Base-by-base conservation (phyloP, 2,113 vertebrate genomes). In the Antechinus flavipes region DNA sequence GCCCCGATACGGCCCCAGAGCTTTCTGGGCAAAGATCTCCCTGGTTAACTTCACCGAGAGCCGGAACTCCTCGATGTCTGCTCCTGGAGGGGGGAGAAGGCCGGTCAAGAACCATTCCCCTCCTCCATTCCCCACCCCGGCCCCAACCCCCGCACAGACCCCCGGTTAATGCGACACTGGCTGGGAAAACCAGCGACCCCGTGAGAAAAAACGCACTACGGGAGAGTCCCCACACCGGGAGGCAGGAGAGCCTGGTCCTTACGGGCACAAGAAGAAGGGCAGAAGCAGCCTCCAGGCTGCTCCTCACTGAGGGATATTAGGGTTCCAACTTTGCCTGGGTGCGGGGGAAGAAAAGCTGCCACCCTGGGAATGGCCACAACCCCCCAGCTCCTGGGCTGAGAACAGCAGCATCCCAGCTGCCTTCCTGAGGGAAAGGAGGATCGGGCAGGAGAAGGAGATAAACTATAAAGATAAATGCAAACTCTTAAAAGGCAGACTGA, bases 11-110 rank as follows among this genome's bases (percentile, higher is more conserved):
- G 98, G 95, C 89, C 99, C 99, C 22, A 99, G 99, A 46, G 99
- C 99, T 97, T 99, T 99, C 97, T 99, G 99, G 49, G 99, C 98
- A 90, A 99, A 99, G 95, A 99, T 99, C 97, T 99, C 99, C 95
- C 99, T 99, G 26, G 99, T 98, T 94, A 99, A 95, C 98, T 99
- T 99, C 96, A 99, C 98, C 22, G 99, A 99, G 54, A 99, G 97
- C 27, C 99, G 99, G 96, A 99, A 99, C 97, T 99, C 99, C 98
- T 96, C 95, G 24, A 99, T 89, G 0, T 99, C 99, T 0, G 97
- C 94, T 96, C 99, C 99, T 99, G 99, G 95, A 49, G 56, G 16
- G 94, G 55, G 95, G 96, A 98, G 53, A 98, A 96, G 35, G 93
- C 11, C 19, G 26, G 49, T 91, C n/a, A 97, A 42, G 11, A 4